Conservation (phyloP, 2,113 vertebrate species). For the Eupsittula cactorum region DNA sequence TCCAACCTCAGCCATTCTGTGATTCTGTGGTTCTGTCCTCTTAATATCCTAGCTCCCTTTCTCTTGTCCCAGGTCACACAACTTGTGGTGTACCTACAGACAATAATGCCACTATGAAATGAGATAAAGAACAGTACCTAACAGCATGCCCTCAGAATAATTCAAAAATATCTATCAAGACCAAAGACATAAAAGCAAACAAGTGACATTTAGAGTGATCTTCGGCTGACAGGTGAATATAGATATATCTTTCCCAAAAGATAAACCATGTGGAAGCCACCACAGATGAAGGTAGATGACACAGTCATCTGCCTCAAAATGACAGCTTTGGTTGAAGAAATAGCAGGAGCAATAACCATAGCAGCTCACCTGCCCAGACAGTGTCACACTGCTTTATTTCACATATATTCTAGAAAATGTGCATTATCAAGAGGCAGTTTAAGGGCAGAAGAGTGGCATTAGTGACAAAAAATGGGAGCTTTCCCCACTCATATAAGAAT, state of each 20-base stretch:
- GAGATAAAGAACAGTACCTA: background rate
- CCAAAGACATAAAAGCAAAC: slow-evolving; percentile 41
- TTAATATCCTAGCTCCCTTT: background rate
- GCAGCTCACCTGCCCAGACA: slow-evolving; percentile 5
- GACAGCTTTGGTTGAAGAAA: background rate
- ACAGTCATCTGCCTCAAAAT: background rate
- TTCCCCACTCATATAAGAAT: background rate
- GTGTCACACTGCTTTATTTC: background rate
- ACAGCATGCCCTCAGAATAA: background rate
- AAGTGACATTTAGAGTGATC: background rate
- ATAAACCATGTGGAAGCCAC: background rate
- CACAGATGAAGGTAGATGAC: background rate
- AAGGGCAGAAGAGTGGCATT: background rate
- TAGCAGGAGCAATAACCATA: background rate
- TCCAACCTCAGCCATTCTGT: background rate
- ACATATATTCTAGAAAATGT: background rate
- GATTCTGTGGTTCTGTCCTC: background rate
- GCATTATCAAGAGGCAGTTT: background rate
- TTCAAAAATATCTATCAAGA: background rate
- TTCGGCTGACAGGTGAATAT: slow-evolving; percentile 13
- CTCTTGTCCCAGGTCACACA: background rate
- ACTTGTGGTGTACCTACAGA: background rate
- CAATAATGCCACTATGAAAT: background rate
- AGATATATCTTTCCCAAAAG: slow-evolving; percentile 2
- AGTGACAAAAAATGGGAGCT: slow-evolving; percentile 14